Base-by-base conservation (phyloP, 2,888 invertebrate genomes). In the Sinohyriopsis cumingii region DNA sequence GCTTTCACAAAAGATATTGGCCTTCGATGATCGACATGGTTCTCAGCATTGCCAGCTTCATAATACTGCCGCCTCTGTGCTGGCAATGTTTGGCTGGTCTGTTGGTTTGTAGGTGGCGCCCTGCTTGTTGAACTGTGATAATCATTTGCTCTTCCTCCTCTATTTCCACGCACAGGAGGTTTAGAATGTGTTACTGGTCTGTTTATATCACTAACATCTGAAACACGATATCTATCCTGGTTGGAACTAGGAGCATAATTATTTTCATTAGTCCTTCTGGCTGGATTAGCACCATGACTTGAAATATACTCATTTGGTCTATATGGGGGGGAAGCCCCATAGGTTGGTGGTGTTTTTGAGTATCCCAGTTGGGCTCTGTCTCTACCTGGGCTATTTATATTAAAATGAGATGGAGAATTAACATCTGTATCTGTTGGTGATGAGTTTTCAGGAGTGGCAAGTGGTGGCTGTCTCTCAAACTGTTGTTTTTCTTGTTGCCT, bases 1-100 rank as follows among this genome's bases (percentile, higher is more conserved):
- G 90, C 90, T 67, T 87, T 87, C 25, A 90, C 88, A 78, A 90
- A 90, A 53, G 89, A 89, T 84, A 89, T 83, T 5, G 90, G 90
- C 67, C 90, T 78, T 55, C 73, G 71, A 56, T 65, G 61, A 59
- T 76, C 76, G 1, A 66, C 69, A 25, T 70, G 68, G 5, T 61
- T 68, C 6, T 55, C 59, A 65, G 67, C 70, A 33, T 25, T 69
- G 19, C 65, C 71, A 20, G 28, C 66, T 25, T 68, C 72, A 69
- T 71, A 67, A 55, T 45, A 12, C 15, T 45, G 45, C 45, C 45
- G 45, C 45, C 12, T 63, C 65, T 77, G 72, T 68, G 63, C 69
- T 53, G 77, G 77, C 65, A 77, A 68, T 24, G 77, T 77, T 70
- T 61, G 65, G 63, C 73, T 75, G 59, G 69, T 66, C 59, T 67